phyloP scores from a whole-genome alignment of 2,797 vertebrate species.

The Phalanger gymnotis region DNA sequence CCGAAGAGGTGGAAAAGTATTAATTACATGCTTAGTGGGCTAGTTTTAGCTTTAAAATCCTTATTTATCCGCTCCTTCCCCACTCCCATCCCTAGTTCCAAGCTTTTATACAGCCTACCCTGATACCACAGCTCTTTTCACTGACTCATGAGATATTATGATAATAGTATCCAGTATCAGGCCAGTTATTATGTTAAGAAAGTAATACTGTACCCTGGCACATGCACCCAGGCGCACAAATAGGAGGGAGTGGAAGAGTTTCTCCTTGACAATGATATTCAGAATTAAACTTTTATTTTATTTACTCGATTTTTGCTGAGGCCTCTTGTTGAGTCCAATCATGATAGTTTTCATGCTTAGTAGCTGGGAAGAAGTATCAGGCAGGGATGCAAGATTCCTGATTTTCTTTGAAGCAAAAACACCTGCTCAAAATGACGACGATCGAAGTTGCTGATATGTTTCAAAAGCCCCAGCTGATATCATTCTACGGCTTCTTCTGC shows the following conservation, averaged over 20 bases:
- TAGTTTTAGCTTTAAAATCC: constrained; percentile 62
- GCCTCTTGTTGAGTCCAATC: neutral
- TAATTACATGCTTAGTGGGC: constrained; percentile 71
- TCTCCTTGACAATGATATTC: constrained; percentile 26
- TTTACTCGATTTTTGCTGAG: constrained; percentile 61
- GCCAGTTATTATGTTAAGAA: constrained; percentile 71
- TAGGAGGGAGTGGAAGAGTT: neutral
- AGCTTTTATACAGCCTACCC: constrained; percentile 64
- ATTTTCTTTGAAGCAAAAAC: neutral
- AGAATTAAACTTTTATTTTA: constrained; percentile 45
- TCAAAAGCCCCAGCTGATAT: neutral
- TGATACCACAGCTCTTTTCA: constrained; percentile 68
- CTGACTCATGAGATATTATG: constrained; percentile 70
- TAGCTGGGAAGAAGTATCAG: neutral
- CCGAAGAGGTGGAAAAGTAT: constrained; percentile 64
- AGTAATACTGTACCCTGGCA: constrained; percentile 51
- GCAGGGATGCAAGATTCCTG: neutral
- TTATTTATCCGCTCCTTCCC: constrained; percentile 32
- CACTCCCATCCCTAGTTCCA: constrained; percentile 64
- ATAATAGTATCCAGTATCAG: constrained; percentile 73
- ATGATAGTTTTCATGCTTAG: neutral
- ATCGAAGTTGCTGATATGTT: neutral
- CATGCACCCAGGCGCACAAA: too few species aligned
- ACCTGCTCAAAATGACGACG: neutral
- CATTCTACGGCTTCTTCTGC: neutral